Conservation (phyloP, 2,797 vertebrate genomes). For the Hippocampus kuda region DNA sequence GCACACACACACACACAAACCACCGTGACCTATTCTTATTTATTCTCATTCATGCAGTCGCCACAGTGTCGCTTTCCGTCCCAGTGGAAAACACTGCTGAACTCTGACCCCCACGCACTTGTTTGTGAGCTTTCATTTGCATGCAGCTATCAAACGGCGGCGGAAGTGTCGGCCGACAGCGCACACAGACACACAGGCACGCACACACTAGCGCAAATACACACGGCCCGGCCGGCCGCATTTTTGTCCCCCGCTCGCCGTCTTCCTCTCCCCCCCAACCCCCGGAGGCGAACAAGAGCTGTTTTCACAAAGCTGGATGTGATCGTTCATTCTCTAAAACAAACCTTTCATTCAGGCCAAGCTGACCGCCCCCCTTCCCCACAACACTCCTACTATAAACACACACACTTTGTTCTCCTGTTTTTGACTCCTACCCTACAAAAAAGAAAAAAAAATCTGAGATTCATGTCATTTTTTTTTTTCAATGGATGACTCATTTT, state of each 20-base stretch:
- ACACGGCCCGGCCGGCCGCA: constrained; percentile 40
- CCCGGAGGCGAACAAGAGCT: constrained; percentile 53
- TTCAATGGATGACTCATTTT: constrained; percentile 7
- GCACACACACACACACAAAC: constrained; percentile 1
- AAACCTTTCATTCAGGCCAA: constrained; percentile 62
- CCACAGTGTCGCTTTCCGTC: constrained; percentile 32
- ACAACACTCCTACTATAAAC: constrained; percentile 19
- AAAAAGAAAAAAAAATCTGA: constrained; percentile 17
- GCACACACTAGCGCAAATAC: constrained; percentile 16
- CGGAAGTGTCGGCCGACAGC: constrained; percentile 54
- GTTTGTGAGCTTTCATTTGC: constrained; percentile 67
- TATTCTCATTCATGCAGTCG: constrained; percentile 28
- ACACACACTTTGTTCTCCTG: constrained; percentile 34
- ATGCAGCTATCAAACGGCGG: constrained; percentile 55
- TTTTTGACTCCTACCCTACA: constrained; percentile 7
- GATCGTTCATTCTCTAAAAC: constrained; percentile 55
- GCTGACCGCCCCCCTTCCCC: constrained; percentile 30
- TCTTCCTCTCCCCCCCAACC: constrained; percentile 30
- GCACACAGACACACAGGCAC: constrained; percentile 5
- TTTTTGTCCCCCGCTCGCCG: constrained; percentile 38
- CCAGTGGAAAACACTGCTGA: constrained; percentile 47
- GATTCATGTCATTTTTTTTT: constrained; percentile 11
- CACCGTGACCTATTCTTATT: not conserved
- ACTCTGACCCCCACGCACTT: constrained; percentile 57
- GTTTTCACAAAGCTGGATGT: constrained; percentile 65